Evolutionary conservation across 2,113 vertebrate genomes (phyloP).

Genomic region (Ploceus nigricollis): DNA sequence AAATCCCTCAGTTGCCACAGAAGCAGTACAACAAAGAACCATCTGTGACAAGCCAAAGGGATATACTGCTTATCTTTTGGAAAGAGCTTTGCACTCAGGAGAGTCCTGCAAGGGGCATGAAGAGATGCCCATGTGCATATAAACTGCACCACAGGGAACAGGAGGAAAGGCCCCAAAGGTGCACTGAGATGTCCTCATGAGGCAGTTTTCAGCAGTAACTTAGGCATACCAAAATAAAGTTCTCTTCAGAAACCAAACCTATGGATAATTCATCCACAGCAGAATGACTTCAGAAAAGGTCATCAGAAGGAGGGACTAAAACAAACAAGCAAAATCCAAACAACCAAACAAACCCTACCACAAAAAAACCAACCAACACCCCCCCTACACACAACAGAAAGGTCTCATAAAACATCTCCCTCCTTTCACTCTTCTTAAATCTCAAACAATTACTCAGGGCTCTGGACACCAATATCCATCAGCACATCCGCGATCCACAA

Average conservation of each 20-base stretch:
- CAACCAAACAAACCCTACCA: background rate
- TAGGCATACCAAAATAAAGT: background rate
- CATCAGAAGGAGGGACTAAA: background rate
- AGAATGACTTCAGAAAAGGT: background rate
- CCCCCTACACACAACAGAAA: too few relatives aligned
- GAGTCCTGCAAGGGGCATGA: background rate
- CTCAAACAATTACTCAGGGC: background rate
- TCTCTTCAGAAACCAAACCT: background rate
- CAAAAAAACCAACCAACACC: background rate
- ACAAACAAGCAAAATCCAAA: background rate
- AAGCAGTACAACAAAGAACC: background rate
- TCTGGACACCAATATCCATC: background rate
- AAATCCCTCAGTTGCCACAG: background rate
- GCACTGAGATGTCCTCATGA: background rate
- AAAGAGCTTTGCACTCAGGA: background rate
- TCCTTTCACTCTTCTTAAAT: background rate
- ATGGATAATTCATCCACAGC: background rate
- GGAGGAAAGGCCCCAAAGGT: background rate
- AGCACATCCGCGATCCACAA: background rate
- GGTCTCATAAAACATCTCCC: background rate
- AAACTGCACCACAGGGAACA: background rate
- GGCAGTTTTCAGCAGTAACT: background rate
- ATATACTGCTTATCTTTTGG: background rate
- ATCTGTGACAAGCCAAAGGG: background rate
- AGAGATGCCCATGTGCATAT: background rate